Conservation (phyloP, 2,888 invertebrate species). For the Cyclophora punctaria region DNA sequence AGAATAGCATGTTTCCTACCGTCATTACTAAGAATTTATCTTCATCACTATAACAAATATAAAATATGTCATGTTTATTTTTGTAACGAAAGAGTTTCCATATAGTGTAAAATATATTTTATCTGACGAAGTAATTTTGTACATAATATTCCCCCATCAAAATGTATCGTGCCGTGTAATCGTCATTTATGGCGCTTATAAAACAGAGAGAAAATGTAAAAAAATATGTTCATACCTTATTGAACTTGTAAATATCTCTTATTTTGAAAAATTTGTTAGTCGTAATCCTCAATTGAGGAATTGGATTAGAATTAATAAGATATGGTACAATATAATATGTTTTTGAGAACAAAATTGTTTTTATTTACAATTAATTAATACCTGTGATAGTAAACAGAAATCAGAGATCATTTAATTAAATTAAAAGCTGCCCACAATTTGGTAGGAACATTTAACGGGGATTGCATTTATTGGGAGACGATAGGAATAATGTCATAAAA, state of each 20-base stretch:
- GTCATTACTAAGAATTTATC: too few species aligned
- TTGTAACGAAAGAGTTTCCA: too few species aligned
- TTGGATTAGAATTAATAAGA: constrained; percentile 18
- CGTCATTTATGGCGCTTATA: too few species aligned
- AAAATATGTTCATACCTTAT: constrained; percentile 4
- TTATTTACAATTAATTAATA: constrained; percentile 7
- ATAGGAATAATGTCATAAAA: background rate
- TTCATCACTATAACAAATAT: too few species aligned
- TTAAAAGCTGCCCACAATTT: background rate
- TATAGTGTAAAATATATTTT: too few species aligned
- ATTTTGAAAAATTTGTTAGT: constrained; percentile 5
- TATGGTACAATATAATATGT: constrained; percentile 27
- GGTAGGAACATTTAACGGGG: background rate
- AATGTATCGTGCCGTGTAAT: too few species aligned
- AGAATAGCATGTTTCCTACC: too few species aligned
- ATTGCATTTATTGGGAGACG: background rate
- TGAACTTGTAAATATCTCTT: constrained; percentile 16
- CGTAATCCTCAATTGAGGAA: constrained; percentile 15
- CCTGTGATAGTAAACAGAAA: too few species aligned
- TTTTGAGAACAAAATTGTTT: constrained; percentile 20
- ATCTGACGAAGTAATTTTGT: too few species aligned
- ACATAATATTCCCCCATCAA: too few species aligned
- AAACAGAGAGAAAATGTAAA: constrained; percentile 6
- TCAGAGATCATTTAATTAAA: too few species aligned
- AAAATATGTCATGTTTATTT: too few species aligned